These are phyloP conservation scores for Remorina albescens DNA, from an alignment of 2,797 vertebrate genomes.

Conservation along the genomic window DNA sequence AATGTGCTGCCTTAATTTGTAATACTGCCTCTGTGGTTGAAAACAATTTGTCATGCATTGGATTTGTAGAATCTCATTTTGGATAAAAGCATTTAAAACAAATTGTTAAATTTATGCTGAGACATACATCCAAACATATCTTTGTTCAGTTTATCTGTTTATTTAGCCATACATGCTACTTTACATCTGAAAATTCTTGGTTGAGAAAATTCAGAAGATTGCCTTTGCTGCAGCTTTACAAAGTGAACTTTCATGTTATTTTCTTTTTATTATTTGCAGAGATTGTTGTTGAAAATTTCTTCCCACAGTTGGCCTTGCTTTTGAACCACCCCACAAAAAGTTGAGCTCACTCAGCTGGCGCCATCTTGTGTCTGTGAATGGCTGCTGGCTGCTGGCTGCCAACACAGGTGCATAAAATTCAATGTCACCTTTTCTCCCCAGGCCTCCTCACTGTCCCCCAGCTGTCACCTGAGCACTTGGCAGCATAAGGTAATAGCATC, in stretches of 20 bases:
- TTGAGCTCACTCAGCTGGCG: constrained; percentile 71
- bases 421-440: constrained; percentile 77
- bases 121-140: constrained; percentile 27
- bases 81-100: constrained; percentile 67
- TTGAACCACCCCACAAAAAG: not conserved
- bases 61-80: constrained; percentile 75
- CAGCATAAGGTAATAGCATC: constrained; percentile 76
- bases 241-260: constrained; percentile 40
- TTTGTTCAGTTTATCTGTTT: constrained; percentile 35
- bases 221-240: constrained; percentile 7
- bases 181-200: constrained; percentile 27
- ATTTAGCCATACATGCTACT: not conserved
- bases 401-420: constrained; percentile 72
- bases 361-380: constrained; percentile 69
- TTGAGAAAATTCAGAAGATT: not conserved
- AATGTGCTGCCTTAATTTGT: constrained; percentile 75
- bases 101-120: constrained; percentile 64
- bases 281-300: constrained; percentile 31
- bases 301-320: constrained; percentile 21
- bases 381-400: constrained; percentile 21
- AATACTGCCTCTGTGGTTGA: constrained; percentile 68
- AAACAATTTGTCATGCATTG: constrained; percentile 76
- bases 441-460: constrained; percentile 65
- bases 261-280: constrained; percentile 28
- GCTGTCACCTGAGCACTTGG: constrained; percentile 79